Percentiles rank a stretch among this genome's conserved stretches.
Evolutionary conservation across 2,888 invertebrate species (phyloP).

Genomic region (Lordiphosa fenestrarum): DNA sequence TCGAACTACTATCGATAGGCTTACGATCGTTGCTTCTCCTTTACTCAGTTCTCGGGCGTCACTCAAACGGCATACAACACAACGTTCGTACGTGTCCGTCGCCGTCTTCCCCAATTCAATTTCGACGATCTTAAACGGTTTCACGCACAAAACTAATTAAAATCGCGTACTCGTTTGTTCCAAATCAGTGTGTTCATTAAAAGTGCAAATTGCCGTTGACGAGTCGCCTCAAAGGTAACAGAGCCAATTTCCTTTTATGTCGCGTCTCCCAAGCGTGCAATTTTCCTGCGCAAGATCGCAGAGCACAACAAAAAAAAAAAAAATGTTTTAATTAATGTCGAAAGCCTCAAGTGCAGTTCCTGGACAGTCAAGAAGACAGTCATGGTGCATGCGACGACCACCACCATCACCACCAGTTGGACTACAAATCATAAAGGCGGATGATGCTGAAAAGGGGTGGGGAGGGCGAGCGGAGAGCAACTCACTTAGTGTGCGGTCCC

Average conservation of each 20-base stretch:
- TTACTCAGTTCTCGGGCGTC: constrained; percentile 50
- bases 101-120: constrained; percentile 1
- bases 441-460: not conserved
- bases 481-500: too few species aligned
- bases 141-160: constrained; percentile 42
- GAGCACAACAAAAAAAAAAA: constrained; percentile 1
- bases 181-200: constrained; percentile 42
- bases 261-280: constrained; percentile 61
- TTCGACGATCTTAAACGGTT: constrained; percentile 19
- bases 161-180: constrained; percentile 21
- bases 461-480: too few species aligned
- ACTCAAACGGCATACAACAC: constrained; percentile 52
- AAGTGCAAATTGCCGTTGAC: constrained; percentile 58
- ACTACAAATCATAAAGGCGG: constrained; percentile 2
- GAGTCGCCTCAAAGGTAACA: constrained; percentile 59
- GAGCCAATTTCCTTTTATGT: constrained; percentile 42
- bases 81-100: constrained; percentile 6
- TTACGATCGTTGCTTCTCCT: constrained; percentile 36
- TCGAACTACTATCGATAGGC: constrained; percentile 63
- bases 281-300: constrained; percentile 36
- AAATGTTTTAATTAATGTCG: constrained; percentile 61
- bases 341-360: constrained; percentile 3
- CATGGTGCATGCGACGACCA: constrained; percentile 23
- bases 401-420: constrained; percentile 10
- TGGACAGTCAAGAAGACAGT: constrained; percentile 20